These are phyloP conservation scores for Lissocephala sabroskyi DNA, from an alignment of 2,888 invertebrate species.

Conservation along the genomic window DNA sequence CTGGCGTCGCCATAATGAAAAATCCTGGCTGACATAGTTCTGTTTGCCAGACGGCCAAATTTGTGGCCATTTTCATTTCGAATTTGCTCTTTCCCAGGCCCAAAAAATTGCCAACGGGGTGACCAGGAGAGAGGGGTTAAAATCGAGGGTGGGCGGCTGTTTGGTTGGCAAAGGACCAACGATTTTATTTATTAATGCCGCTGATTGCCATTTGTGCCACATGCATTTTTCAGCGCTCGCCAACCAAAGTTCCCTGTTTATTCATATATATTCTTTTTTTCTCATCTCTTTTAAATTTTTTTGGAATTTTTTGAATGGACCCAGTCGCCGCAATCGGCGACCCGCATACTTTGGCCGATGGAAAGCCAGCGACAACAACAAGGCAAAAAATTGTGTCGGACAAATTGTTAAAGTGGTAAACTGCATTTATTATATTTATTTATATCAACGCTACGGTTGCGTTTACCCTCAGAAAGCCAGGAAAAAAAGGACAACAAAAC, in stretches of 20 bases:
- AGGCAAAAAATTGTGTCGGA: constrained; percentile 19
- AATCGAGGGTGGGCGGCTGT: too few relatives aligned
- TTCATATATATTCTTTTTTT: too few relatives aligned
- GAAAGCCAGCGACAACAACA: constrained; percentile 4
- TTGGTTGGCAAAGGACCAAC: constrained; percentile 37
- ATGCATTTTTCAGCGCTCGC: constrained; percentile 27
- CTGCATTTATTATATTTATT: constrained; percentile 38
- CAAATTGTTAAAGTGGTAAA: constrained; percentile 37
- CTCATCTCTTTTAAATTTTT: not conserved
- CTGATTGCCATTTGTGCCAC: constrained; percentile 41
- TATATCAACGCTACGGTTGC: constrained; percentile 24
- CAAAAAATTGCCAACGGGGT: too few relatives aligned
- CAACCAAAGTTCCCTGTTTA: not conserved
- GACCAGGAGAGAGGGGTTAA: too few relatives aligned
- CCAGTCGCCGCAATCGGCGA: not conserved
- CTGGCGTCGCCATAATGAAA: constrained; percentile 21
- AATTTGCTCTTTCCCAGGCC: constrained; percentile 6
- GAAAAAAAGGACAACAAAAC: too few relatives aligned
- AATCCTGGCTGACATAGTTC: constrained; percentile 28
- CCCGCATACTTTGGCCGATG: not conserved
- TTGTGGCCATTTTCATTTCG: not conserved
- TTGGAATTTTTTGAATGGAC: not conserved
- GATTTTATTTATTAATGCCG: constrained; percentile 39
- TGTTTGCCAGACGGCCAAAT: constrained; percentile 26
- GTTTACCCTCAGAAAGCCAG: too few relatives aligned